These are phyloP conservation scores for Leptinotarsa haldemani DNA, from an alignment of 2,888 invertebrate species.

Conservation along the genomic window DNA sequence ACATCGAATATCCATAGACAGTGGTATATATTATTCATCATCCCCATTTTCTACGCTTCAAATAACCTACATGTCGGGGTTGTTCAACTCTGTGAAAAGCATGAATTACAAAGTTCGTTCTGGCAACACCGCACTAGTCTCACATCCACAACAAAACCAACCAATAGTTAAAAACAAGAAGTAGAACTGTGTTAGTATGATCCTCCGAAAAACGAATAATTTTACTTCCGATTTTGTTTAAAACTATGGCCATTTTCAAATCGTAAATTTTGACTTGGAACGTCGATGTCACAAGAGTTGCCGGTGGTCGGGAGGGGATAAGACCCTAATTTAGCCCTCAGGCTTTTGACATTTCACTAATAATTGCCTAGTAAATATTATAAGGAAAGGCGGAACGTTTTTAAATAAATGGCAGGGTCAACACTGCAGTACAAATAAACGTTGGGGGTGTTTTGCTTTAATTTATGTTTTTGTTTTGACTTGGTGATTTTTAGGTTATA, in stretches of 20 bases:
- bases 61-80: conserved; percentile 11
- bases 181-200: conserved; percentile 24
- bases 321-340: conserved; percentile 34
- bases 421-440: conserved; percentile 21
- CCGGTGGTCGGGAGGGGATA: conserved; percentile 24
- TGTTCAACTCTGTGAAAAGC: background rate
- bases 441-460: background rate
- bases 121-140: conserved; percentile 35
- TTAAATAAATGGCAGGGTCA: background rate
- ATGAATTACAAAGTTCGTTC: background rate
- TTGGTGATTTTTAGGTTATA: conserved; percentile 27
- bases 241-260: conserved; percentile 15
- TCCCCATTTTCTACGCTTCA: background rate
- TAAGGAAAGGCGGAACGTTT: conserved; percentile 15
- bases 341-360: conserved; percentile 40
- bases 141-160: conserved; percentile 38
- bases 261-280: conserved; percentile 1
- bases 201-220: conserved; percentile 21
- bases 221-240: conserved; percentile 11
- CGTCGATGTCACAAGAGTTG: conserved; percentile 8
- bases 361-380: conserved; percentile 31
- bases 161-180: conserved; percentile 41
- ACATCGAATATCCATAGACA: background rate
- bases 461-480: conserved; percentile 13
- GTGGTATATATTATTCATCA: background rate